Evolutionary conservation across 1,140 invertebrate genomes (phyloP).

Genomic region (Pseudomyrmex concolor): DNA sequence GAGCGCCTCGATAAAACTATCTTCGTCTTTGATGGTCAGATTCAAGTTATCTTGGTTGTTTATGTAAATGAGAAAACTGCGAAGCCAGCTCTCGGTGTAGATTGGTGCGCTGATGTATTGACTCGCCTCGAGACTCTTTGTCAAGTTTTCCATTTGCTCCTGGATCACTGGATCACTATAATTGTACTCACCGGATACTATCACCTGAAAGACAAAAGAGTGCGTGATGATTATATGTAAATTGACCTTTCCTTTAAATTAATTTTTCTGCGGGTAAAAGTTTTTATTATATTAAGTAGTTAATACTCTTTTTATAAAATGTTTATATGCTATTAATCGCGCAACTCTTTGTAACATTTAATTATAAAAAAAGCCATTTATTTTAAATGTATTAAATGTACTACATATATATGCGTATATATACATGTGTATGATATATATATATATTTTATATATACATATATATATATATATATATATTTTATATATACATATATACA

Average conservation of each 20-base stretch:
- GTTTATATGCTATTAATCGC: too few relatives aligned
- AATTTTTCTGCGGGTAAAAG: too few relatives aligned
- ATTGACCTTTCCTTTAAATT: not conserved
- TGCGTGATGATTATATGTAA: not conserved
- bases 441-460: too few relatives aligned
- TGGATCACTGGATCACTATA: constrained; percentile 94
- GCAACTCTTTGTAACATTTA: too few relatives aligned
- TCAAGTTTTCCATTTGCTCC: constrained; percentile 91
- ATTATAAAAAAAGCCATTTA: too few relatives aligned
- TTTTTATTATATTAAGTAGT: too few relatives aligned
- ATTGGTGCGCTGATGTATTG: constrained; percentile 91
- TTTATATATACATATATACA: too few relatives aligned
- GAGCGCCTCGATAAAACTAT: constrained; percentile 90
- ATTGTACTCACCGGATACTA: constrained; percentile 93
- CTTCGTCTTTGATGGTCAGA: constrained; percentile 90
- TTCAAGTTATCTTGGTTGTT: constrained; percentile 91
- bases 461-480: too few relatives aligned
- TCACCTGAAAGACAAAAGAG: constrained; percentile 87
- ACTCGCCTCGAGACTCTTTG: constrained; percentile 92
- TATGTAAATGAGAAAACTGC: constrained; percentile 93
- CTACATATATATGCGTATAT: too few relatives aligned
- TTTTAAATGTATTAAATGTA: too few relatives aligned
- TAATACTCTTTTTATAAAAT: too few relatives aligned
- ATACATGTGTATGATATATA: too few relatives aligned
- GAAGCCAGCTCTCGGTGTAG: constrained; percentile 96